These are phyloP conservation scores for Sebastes diaconus DNA, from an alignment of 2,797 vertebrate genomes.

Conservation along the genomic window DNA sequence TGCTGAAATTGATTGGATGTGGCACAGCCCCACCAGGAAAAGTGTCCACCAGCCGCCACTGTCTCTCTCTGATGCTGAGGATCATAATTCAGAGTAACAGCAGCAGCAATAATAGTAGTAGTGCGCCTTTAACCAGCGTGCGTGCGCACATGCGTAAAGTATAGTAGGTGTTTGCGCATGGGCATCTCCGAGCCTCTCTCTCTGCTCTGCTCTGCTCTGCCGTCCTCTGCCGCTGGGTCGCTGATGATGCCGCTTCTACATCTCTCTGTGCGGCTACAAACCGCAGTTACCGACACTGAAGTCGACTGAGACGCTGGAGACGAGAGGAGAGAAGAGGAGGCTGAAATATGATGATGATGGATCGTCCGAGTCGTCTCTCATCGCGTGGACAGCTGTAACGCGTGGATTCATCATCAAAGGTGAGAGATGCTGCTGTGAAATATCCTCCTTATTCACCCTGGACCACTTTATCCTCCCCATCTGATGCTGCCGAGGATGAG, in stretches of 20 bases:
- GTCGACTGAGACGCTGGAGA: slow-evolving; percentile 56
- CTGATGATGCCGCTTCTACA: slow-evolving; percentile 68
- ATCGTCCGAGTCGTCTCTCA: slow-evolving; percentile 38
- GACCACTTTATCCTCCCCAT: slow-evolving; percentile 68
- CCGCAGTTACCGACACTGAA: slow-evolving; percentile 70
- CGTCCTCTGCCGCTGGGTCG: slow-evolving; percentile 75
- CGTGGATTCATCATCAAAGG: slow-evolving; percentile 69
- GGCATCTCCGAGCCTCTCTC: slow-evolving; percentile 60
- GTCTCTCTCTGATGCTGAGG: neutral
- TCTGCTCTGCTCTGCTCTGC: slow-evolving; percentile 63
- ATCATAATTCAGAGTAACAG: slow-evolving; percentile 26
- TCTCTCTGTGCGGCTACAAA: slow-evolving; percentile 61
- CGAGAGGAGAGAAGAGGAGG: slow-evolving; percentile 32
- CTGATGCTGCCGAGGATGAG: slow-evolving; percentile 63
- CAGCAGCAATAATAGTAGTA: slow-evolving; percentile 20
- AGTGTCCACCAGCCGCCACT: too few species aligned
- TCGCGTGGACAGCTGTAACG: slow-evolving; percentile 60
- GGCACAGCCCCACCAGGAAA: too few species aligned
- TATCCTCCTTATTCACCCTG: slow-evolving; percentile 57
- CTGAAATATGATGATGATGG: slow-evolving; percentile 60
- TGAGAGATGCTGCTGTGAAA: slow-evolving; percentile 65
- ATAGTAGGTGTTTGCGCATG: slow-evolving; percentile 71
- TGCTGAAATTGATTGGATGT: too few species aligned
- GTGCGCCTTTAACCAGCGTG: slow-evolving; percentile 63
- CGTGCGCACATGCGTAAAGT: slow-evolving; percentile 70